Evolutionary conservation across 2,888 invertebrate genomes (phyloP).

Genomic region (Tipula helvola): DNA sequence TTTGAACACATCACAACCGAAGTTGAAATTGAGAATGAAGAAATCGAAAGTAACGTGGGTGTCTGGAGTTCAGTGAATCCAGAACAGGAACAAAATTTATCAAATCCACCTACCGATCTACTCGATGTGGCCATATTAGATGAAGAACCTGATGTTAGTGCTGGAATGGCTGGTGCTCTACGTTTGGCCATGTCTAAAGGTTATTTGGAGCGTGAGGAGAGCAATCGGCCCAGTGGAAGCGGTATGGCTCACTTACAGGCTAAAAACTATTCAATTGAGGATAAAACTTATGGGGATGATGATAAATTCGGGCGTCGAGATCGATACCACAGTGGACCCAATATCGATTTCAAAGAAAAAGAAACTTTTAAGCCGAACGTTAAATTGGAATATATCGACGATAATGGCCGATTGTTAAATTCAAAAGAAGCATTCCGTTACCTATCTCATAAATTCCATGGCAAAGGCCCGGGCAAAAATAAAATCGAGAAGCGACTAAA

Average conservation of each 20-base stretch:
- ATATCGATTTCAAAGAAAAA: slow-evolving; percentile 86
- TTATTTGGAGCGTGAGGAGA: slow-evolving; percentile 72
- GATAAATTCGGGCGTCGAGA: slow-evolving; percentile 62
- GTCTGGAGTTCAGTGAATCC: slow-evolving; percentile 78
- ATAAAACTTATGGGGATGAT: slow-evolving; percentile 68
- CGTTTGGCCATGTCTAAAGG: slow-evolving; percentile 88
- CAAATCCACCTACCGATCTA: slow-evolving; percentile 31
- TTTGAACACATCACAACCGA: slow-evolving; percentile 31
- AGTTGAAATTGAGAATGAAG: slow-evolving; percentile 36
- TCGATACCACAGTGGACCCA: slow-evolving; percentile 65
- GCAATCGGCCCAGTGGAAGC: slow-evolving; percentile 57
- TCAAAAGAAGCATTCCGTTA: slow-evolving; percentile 95
- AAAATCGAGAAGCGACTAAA: slow-evolving; percentile 94
- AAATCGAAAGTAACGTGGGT: slow-evolving; percentile 37
- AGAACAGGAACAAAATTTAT: slow-evolving; percentile 37
- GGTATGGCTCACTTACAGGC: slow-evolving; percentile 64
- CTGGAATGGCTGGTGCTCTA: slow-evolving; percentile 86
- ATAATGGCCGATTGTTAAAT: slow-evolving; percentile 81
- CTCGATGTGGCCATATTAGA: slow-evolving; percentile 47
- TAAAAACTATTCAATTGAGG: slow-evolving; percentile 68
- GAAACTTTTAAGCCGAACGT: slow-evolving; percentile 83
- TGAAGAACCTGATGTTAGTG: slow-evolving; percentile 83
- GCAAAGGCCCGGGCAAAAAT: slow-evolving; percentile 98
- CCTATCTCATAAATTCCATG: slow-evolving; percentile 97
- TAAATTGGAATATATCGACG: slow-evolving; percentile 94